Conservation (phyloP, 2,888 invertebrate genomes). For the Amphipoea oculea region DNA sequence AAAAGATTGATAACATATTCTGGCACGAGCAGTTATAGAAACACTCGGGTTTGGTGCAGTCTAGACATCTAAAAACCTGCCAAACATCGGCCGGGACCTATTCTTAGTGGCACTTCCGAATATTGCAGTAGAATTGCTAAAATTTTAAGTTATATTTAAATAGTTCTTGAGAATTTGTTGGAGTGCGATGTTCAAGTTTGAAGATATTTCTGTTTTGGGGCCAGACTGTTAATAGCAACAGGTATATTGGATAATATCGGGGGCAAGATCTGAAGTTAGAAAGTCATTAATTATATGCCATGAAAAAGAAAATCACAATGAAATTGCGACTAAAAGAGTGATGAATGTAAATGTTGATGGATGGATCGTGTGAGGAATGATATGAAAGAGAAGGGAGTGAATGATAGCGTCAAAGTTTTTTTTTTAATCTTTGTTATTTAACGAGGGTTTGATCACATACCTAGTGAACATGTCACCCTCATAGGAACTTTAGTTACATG, state of each 20-base stretch:
- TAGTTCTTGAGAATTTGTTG: constrained; percentile 9
- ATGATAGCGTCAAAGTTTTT: neutral
- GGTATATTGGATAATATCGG: neutral
- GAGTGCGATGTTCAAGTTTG: constrained; percentile 4
- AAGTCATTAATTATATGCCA: neutral
- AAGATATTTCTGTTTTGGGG: neutral
- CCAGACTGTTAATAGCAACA: constrained; percentile 2
- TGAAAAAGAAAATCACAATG: neutral
- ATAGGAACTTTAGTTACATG: too few relatives aligned
- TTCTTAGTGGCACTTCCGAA: constrained; percentile 24
- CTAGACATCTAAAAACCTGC: constrained; percentile 58
- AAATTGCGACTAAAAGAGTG: neutral
- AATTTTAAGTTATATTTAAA: constrained; percentile 43
- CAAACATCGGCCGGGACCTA: constrained; percentile 34
- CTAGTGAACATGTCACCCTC: too few relatives aligned
- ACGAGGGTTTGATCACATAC: too few relatives aligned
- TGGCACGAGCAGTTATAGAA: constrained; percentile 28
- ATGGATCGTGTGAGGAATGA: neutral
- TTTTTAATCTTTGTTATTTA: too few relatives aligned
- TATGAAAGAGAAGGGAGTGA: neutral
- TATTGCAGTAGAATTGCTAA: constrained; percentile 22
- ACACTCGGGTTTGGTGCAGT: constrained; percentile 42
- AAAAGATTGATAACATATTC: constrained; percentile 62
- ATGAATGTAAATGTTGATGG: neutral
- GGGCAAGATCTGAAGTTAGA: neutral